Evolutionary conservation across 2,797 vertebrate species (phyloP), one percentile per base, ranked within the genome.

Genomic region (Zenarchopterus dispar): DNA sequence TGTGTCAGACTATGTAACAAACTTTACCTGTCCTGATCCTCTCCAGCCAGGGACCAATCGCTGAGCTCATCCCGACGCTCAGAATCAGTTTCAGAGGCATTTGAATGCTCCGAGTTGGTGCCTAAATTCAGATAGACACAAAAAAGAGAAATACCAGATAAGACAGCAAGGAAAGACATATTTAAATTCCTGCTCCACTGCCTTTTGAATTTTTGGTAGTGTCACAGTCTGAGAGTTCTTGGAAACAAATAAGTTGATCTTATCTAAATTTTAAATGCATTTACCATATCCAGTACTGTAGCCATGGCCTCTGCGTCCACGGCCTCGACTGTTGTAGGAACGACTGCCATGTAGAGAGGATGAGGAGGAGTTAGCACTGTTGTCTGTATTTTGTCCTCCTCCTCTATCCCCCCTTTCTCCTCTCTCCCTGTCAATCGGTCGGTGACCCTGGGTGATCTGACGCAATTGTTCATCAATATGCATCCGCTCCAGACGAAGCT

Each of bases 381-480:
- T 95, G 2, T 98, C 97, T 42, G 94, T 88, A 56, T 93, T 89
- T 52, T 95, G 94, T 1, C 77, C 83, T 8, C 70, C 84, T 42
- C 94, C 28, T 23, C 64, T 56, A 89, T 95, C 62, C 90, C 95
- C 74, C 16, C 77, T 63, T 21, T 81, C 78, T 5, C 84, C 74
- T 84, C 95, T 95, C 42, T 98, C 97, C 55, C 82, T 57, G 77
- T 91, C 88, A 56, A 87, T 89, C 46, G 96, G 94, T 68, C 97
- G 93, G 90, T 97, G 96, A 72, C 97, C 95, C 94, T 97, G 95
- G 72, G 94, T 97, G 48, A 99, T 94, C 91, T 98, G 97, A 70
- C 97, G 95, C 24, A 99, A 83, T 57, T 99, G 97, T 43, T 99
- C 97, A 15, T 99, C 97, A 15, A 99, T 99, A 86, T 98, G 96